phyloP scores from a whole-genome alignment of 2,113 vertebrate genomes.

The Argyrosomus japonicus region DNA sequence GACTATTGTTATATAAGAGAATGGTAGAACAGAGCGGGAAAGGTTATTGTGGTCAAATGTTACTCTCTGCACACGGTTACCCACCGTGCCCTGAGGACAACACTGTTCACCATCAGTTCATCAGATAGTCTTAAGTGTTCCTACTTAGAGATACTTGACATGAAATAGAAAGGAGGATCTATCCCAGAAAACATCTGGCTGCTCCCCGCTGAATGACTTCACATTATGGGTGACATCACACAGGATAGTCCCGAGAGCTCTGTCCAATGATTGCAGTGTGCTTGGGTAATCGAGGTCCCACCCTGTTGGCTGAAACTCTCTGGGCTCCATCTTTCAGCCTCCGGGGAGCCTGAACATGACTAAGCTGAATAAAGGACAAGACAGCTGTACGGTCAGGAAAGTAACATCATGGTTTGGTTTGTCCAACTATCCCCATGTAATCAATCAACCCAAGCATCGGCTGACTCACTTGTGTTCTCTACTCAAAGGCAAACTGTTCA shows the following conservation, averaged over 20 bases:
- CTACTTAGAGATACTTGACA: conserved; percentile 8
- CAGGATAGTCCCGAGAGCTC: conserved; percentile 60
- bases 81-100: neutral
- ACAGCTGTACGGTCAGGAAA: conserved; percentile 25
- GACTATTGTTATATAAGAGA: neutral
- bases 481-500: conserved; percentile 39
- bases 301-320: conserved; percentile 66
- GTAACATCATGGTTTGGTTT: conserved; percentile 4
- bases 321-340: conserved; percentile 37
- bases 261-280: conserved; percentile 53
- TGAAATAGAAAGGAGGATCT: conserved; percentile 10
- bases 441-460: neutral
- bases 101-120: neutral
- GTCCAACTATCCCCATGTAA: neutral
- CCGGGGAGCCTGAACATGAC: conserved; percentile 32
- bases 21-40: neutral
- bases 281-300: conserved; percentile 61
- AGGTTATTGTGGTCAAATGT: neutral
- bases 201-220: conserved; percentile 53
- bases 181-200: conserved; percentile 60
- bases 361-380: conserved; percentile 38
- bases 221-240: conserved; percentile 69
- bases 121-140: conserved; percentile 20
- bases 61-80: neutral
- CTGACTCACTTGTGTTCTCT: conserved; percentile 6